Evolutionary conservation across 2,113 vertebrate species (phyloP).

Genomic region (Caretta caretta): DNA sequence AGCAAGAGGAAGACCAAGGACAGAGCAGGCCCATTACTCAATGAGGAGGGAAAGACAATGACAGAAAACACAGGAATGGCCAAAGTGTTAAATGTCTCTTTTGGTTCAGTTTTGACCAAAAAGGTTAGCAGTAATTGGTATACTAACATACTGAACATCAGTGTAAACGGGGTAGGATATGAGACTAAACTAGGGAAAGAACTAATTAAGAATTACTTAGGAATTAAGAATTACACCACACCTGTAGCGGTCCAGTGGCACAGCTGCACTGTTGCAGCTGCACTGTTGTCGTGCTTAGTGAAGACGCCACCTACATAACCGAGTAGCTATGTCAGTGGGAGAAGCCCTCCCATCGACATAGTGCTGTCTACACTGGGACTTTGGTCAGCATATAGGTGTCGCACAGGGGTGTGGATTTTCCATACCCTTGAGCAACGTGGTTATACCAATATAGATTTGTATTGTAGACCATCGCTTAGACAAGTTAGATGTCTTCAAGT

Average conservation of each 20-base stretch:
- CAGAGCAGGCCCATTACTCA: not conserved
- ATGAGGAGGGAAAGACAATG: not conserved
- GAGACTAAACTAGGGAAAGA: not conserved
- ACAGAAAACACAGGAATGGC: not conserved
- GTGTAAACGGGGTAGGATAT: not conserved
- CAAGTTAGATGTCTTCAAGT: not conserved
- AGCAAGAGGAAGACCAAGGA: not conserved
- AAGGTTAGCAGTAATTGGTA: not conserved
- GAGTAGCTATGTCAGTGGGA: no score
- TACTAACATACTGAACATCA: not conserved
- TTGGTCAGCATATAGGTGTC: not conserved
- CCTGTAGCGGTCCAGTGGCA: not conserved
- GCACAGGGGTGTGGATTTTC: not conserved
- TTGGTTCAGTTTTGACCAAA: not conserved
- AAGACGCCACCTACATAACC: no score
- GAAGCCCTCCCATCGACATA: not conserved
- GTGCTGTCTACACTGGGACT: not conserved
- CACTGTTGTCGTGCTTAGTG: no score
- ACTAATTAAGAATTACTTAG: not conserved
- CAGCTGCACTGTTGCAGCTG: not conserved
- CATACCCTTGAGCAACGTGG: not conserved
- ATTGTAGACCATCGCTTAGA: not conserved
- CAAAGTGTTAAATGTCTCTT: not conserved
- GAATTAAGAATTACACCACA: not conserved
- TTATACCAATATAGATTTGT: not conserved